These are phyloP conservation scores for Nipponacmea schrenckii DNA, from an alignment of 2,888 invertebrate species.

Conservation along the genomic window DNA sequence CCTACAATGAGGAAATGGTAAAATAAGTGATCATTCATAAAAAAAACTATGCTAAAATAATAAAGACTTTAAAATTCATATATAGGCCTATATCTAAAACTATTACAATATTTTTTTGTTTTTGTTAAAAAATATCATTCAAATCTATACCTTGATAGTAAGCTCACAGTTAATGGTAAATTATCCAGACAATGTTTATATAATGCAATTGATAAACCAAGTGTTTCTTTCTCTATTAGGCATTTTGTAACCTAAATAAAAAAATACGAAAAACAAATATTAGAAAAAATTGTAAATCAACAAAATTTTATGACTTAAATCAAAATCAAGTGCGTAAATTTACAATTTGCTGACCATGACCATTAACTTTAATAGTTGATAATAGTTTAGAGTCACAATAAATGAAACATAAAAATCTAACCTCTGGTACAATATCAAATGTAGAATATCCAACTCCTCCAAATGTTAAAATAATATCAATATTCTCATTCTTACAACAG, in stretches of 20 bases:
- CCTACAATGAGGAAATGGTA: background rate
- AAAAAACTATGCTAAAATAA: background rate
- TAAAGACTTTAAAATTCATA: too few relatives aligned
- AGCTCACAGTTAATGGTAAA: conserved; percentile 84
- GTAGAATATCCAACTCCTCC: conserved; percentile 96
- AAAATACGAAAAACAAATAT: background rate
- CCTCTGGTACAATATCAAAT: conserved; percentile 94
- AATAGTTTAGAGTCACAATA: too few relatives aligned
- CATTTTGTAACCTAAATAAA: conserved; percentile 70
- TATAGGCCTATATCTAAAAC: too few relatives aligned
- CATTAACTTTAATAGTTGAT: too few relatives aligned
- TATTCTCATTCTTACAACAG: too few relatives aligned
- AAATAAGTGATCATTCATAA: background rate
- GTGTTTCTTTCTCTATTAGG: conserved; percentile 70
- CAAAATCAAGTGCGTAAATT: too few relatives aligned
- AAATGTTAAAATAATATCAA: conserved; percentile 83
- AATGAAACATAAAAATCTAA: background rate
- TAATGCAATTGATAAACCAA: conserved; percentile 81
- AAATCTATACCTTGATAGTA: too few relatives aligned
- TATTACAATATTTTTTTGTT: background rate
- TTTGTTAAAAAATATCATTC: background rate
- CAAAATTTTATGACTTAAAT: too few relatives aligned
- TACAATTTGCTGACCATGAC: too few relatives aligned
- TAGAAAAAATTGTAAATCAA: too few relatives aligned
- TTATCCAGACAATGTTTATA: conserved; percentile 79